These are phyloP conservation scores for Battus philenor DNA, from an alignment of 1,140 invertebrate species.

Conservation along the genomic window DNA sequence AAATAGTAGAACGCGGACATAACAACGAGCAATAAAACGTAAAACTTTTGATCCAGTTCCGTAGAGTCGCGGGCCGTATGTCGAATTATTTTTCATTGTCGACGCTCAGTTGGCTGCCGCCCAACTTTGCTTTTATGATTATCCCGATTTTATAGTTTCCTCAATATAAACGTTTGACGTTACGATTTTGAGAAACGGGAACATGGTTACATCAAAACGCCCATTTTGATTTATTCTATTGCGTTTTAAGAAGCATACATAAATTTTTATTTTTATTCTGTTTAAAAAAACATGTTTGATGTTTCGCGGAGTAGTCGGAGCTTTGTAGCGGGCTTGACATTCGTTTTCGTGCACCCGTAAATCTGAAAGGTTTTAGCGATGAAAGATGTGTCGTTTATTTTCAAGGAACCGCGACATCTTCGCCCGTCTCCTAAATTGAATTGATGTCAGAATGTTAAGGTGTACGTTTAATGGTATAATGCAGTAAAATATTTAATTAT, in stretches of 20 bases:
- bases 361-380: constrained; percentile 10
- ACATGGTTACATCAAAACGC: constrained; percentile 22
- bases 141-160: constrained; percentile 29
- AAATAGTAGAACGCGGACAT: constrained; percentile 21
- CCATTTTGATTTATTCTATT: constrained; percentile 22
- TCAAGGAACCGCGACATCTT: constrained; percentile 2
- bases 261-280: constrained; percentile 19
- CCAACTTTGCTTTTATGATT: constrained; percentile 66
- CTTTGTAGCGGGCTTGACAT: neutral
- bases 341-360: constrained; percentile 6
- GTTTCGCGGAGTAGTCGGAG: neutral
- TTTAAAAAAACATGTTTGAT: constrained; percentile 6
- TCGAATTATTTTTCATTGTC: constrained; percentile 70
- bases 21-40: constrained; percentile 31
- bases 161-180: constrained; percentile 40
- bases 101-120: constrained; percentile 27
- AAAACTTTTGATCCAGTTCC: constrained; percentile 45
- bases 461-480: constrained; percentile 7
- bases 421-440: neutral
- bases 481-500: no score
- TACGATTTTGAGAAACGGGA: constrained; percentile 33
- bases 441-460: constrained; percentile 5
- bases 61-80: constrained; percentile 36
- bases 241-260: constrained; percentile 16
- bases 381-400: constrained; percentile 1